Conservation (phyloP, 2,888 invertebrate genomes). For the Sacculina carcini region DNA sequence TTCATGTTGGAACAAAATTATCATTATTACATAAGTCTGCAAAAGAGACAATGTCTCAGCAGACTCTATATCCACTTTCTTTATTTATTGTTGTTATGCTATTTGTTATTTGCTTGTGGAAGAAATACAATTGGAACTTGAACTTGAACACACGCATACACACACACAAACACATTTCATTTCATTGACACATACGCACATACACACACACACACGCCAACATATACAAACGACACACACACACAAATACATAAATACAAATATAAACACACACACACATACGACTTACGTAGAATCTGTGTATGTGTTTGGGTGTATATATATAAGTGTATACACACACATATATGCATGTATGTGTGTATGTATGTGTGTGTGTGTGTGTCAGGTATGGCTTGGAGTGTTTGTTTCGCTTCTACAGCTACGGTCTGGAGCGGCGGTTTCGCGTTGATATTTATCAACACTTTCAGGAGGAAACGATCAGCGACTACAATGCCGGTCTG, state of each 20-base stretch:
- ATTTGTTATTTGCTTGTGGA: too few species aligned
- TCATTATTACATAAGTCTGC: too few species aligned
- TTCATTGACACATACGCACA: background rate
- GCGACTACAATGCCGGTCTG: constrained; percentile 61
- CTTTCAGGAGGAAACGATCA: constrained; percentile 74
- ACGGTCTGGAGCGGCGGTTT: constrained; percentile 88
- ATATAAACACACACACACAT: background rate
- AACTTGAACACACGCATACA: background rate
- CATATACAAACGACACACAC: background rate
- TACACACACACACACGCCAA: background rate
- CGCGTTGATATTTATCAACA: constrained; percentile 80
- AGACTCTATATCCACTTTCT: too few species aligned
- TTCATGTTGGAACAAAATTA: too few species aligned
- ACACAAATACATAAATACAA: background rate
- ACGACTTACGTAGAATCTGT: background rate
- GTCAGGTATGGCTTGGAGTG: constrained; percentile 32
- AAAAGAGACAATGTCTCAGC: too few species aligned
- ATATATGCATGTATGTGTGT: background rate
- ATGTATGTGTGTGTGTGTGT: constrained; percentile 7
- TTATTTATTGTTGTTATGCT: too few species aligned
- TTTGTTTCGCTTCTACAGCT: constrained; percentile 84
- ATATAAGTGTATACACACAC: background rate
- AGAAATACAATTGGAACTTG: too few species aligned
- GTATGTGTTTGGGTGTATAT: background rate
- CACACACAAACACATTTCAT: too few species aligned